Evolutionary conservation across 2,113 vertebrate species (phyloP), one percentile per base, ranked within the genome.

Genomic region (Corythornis madagascariensis): DNA sequence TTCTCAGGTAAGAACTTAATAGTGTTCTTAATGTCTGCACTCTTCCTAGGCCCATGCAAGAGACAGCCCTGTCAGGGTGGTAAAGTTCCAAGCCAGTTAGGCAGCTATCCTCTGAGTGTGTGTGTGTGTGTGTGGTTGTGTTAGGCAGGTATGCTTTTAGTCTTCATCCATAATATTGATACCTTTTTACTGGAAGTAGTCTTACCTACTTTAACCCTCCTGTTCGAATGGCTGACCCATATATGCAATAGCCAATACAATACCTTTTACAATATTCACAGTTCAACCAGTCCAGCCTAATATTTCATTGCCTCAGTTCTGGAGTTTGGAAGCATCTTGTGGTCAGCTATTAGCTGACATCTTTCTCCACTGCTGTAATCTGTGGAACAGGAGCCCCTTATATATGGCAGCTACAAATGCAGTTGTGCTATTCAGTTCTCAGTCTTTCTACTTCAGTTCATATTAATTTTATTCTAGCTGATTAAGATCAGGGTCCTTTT

Each of bases 331-430:
- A 70, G 52, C 22, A 33, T 24, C 7, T 31, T 33, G 21, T 7
- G 5, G 15, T 80, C 11, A 69, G 50, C 18, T 31, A 40, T 33
- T 16, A 48, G 4, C 24, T 5, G 4, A 0, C 0, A 13, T 28
- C 16, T n/a, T 84, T 66, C 45, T 72, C 28, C 15, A 17, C 16
- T 42, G 11, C 8, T 61, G 6, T 29, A 12, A 5, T 10, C 40
- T 55, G 26, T 3, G 2, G 63, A 82, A 42, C 10, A 16, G 14
- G 13, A 75, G 5, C 3, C 13, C 25, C 29, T 61, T 45, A 19
- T 1, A 18, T 2, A 5, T 2, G 78, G 11, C 9, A 74, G 4
- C 25, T 64, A 64, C 12, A 86, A 63, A 74, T 9, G 11, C 10
- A 48, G 6, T 64, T 40, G 16, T 1, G 2, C 25, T 83, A 11